phyloP scores from a whole-genome alignment of 2,113 vertebrate species.

The Mustelus asterias region DNA sequence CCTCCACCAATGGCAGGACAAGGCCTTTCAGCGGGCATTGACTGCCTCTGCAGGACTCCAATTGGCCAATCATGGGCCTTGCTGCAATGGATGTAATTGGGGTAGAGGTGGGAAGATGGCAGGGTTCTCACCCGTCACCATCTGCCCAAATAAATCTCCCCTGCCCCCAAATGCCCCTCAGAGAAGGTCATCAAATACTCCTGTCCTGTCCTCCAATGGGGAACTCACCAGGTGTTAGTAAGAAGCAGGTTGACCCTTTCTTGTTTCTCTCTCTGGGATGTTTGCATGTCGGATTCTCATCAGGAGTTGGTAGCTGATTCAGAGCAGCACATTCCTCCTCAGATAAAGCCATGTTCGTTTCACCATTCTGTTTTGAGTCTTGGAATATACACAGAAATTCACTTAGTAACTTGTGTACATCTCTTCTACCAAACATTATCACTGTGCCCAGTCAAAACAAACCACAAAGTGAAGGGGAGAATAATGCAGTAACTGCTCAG shows the following conservation, averaged over 20 bases:
- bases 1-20: too few species aligned
- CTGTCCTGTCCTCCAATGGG: constrained; percentile 63
- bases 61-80: too few species aligned
- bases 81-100: too few species aligned
- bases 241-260: constrained; percentile 83
- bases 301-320: constrained; percentile 74
- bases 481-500: too few species aligned
- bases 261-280: constrained; percentile 75
- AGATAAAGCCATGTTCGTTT: constrained; percentile 77
- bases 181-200: background rate
- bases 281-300: constrained; percentile 67
- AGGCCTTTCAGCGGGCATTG: too few species aligned
- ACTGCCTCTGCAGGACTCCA: too few species aligned
- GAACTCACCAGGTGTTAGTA: constrained; percentile 75
- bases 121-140: too few species aligned
- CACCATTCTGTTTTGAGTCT: constrained; percentile 94
- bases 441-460: background rate
- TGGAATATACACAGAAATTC: constrained; percentile 20
- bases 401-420: background rate
- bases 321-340: constrained; percentile 73
- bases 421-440: background rate
- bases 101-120: too few species aligned
- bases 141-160: background rate
- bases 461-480: background rate
- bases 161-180: background rate